Evolutionary conservation across 2,888 invertebrate genomes (phyloP).

Genomic region (Strigamia transsilvanica): DNA sequence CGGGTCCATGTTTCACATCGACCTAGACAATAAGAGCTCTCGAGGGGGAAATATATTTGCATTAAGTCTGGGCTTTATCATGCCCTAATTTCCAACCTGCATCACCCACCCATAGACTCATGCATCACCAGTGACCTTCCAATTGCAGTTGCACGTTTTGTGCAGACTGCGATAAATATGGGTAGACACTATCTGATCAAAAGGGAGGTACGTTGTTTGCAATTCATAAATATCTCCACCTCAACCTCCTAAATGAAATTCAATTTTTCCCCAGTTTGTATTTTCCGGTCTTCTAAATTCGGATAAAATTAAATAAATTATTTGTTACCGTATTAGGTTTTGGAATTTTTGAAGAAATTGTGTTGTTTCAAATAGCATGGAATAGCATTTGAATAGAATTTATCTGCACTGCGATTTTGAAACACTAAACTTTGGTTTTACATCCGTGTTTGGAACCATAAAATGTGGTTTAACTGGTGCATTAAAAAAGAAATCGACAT

Average conservation of each 20-base stretch:
- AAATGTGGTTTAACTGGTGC: neutral
- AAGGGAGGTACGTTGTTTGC: constrained; percentile 32
- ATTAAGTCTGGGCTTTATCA: constrained; percentile 48
- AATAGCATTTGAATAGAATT: neutral
- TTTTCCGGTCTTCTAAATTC: neutral
- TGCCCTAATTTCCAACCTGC: constrained; percentile 50
- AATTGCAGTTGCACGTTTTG: constrained; percentile 27
- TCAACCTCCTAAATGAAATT: neutral
- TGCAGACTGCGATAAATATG: constrained; percentile 5
- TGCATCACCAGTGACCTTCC: constrained; percentile 44
- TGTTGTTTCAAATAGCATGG: neutral
- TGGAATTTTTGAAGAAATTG: neutral
- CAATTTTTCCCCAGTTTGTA: neutral
- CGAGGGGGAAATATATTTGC: constrained; percentile 46
- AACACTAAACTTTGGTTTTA: neutral
- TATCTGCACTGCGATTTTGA: neutral
- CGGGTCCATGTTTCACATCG: constrained; percentile 51
- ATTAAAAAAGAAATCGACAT: neutral
- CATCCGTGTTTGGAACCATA: neutral
- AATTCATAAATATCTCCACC: constrained; percentile 33
- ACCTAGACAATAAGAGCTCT: constrained; percentile 51
- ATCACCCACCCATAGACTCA: constrained; percentile 40
- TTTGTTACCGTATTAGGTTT: too few species aligned
- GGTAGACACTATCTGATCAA: constrained; percentile 35
- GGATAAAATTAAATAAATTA: neutral